A percentile compares a stretch with the other conserved stretches of the same genome.
Evolutionary conservation across 2,888 invertebrate genomes (phyloP).

Genomic region (Amaurobius ferox): DNA sequence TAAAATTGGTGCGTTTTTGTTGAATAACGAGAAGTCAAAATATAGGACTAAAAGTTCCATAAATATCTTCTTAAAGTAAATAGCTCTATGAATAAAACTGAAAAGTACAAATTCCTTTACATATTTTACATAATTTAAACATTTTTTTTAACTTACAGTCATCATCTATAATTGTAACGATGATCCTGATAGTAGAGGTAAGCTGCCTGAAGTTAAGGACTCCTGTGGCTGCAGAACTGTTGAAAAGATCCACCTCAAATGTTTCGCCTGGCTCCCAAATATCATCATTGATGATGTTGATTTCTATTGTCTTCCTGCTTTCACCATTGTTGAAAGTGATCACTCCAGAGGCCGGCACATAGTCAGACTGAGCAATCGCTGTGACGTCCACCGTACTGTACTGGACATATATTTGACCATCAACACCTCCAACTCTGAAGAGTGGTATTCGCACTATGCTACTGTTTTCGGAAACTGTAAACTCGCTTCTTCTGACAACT

Average conservation of each 20-base stretch:
- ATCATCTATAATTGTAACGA: conserved; percentile 81
- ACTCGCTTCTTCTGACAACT: neutral
- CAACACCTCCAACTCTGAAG: neutral
- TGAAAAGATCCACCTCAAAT: conserved; percentile 77
- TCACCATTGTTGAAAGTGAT: conserved; percentile 80
- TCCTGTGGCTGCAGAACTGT: conserved; percentile 75
- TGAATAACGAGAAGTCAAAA: no score
- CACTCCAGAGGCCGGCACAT: conserved; percentile 79
- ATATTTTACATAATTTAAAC: no score
- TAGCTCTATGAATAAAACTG: no score
- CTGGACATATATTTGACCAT: conserved; percentile 6
- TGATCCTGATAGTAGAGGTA: conserved; percentile 80
- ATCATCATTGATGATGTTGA: conserved; percentile 81
- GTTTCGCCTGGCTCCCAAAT: conserved; percentile 82
- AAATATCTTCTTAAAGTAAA: no score
- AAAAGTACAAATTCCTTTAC: no score
- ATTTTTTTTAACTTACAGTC: conserved; percentile 78
- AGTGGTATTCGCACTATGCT: conserved; percentile 9
- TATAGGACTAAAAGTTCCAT: no score
- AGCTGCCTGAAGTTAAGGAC: conserved; percentile 74
- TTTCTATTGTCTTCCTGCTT: conserved; percentile 78
- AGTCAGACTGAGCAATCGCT: conserved; percentile 80
- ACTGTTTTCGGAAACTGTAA: neutral
- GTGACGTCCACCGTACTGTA: conserved; percentile 80
- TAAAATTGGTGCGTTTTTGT: no score